Evolutionary conservation across 2,888 invertebrate genomes (phyloP), one percentile per base, ranked within the genome.

Genomic region (Aphidius colemani): DNA sequence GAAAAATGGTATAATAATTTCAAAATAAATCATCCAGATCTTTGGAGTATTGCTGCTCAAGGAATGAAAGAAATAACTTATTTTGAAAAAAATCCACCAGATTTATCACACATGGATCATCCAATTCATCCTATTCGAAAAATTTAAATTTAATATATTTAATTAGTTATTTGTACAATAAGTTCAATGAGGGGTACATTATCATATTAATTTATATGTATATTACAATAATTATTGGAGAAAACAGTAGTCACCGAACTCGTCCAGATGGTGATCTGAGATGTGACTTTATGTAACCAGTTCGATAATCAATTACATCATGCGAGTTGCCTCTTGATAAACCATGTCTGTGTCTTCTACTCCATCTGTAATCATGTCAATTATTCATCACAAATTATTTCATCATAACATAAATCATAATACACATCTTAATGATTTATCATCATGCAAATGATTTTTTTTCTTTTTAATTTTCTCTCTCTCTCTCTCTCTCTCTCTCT

Each of bases 251-350:
- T 94, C 92, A 95, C 90, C 95, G 89, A 83, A 95, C 95, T 84
- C 95, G 89, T 81, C 95, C 95, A 70, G 94, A 95, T 58, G 95
- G 95, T 76, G 95, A 95, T 74, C 95, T 90, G 76, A 96, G 88
- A 84, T 95, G 93, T 71, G 95, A 95, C 75, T 94, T 90, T 82
- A 95, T 95, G 85, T 95, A 95, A 68, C 93, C 93, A 53, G 93
- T 92, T 75, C 92, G 87, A 83, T 90, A 93, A 84, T 93, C 93
- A 78, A 91, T 87, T 60, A 89, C 86, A 82, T 90, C 90, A 69
- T 89, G 86, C 74, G 87, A 82, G 68, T 84, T 83, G 68, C 83
- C 81, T 59, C 85, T 84, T 72, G 85, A 84, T 69, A 84, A 80
- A 60, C 86, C 86, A 77, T 86, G 80, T 79, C 87, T 82, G 78